These are phyloP conservation scores for Hetaerina titia DNA, from an alignment of 2,888 invertebrate species.

Conservation along the genomic window DNA sequence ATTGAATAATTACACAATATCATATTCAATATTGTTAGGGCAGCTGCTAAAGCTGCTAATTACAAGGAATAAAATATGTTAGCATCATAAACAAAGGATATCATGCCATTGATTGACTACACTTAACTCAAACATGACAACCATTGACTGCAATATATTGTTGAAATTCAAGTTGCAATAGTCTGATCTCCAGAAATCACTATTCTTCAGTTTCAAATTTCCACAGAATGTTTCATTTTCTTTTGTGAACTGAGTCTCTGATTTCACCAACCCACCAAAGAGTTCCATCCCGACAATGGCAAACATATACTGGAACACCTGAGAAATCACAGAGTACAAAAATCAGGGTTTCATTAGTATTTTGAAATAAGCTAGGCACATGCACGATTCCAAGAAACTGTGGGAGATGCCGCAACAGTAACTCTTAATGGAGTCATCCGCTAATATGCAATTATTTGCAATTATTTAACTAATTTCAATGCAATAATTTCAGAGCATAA, in stretches of 20 bases:
- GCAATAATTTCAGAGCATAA: no score
- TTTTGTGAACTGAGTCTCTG: not conserved
- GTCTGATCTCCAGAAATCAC: conserved; percentile 75
- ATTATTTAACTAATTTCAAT: no score
- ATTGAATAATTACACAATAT: no score
- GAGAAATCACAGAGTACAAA: conserved; percentile 54
- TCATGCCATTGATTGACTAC: conserved; percentile 79
- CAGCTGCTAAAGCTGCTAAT: no score
- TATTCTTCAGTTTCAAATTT: conserved; percentile 74
- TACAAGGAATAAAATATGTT: no score
- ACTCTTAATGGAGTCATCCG: no score
- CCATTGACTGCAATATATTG: conserved; percentile 76
- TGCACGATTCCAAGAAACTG: no score
- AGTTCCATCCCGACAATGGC: conserved; percentile 78
- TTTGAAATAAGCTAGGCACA: no score
- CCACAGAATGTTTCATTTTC: conserved; percentile 73
- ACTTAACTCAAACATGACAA: conserved; percentile 77
- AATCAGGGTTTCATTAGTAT: not conserved
- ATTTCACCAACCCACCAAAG: conserved; percentile 73
- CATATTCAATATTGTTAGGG: no score
- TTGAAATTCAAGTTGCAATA: conserved; percentile 79
- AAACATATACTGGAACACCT: conserved; percentile 77
- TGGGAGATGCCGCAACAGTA: no score
- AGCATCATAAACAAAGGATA: conserved; percentile 71
- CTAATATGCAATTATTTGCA: no score